Evolutionary conservation across 2,797 vertebrate species (phyloP), one percentile per base, ranked within the genome.

Genomic region (Sebastiscus tertius): DNA sequence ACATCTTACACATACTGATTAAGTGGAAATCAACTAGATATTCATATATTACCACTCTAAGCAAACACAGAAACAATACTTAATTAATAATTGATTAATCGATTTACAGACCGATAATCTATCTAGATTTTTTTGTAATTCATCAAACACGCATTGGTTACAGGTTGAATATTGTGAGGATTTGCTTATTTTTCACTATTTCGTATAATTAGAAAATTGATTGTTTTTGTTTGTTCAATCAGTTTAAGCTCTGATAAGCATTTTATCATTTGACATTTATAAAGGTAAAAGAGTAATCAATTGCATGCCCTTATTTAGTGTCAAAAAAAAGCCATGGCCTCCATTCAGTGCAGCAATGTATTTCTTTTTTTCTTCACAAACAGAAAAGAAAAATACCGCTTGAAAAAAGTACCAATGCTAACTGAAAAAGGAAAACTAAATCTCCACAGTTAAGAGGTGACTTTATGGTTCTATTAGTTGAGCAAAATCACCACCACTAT

Each of bases 1-100:
- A 58, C 63, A 31, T 61, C 64, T 3, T 36, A 56, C 79, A 81
- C 66, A 73, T 56, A 49, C 29, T 67, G 34, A 70, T 72, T 16
- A 52, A 46, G 16, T 24, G 36, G 27, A 52, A 72, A 66, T 66
- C 20, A n/a, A 27, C 24, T 24, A 2, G 0, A 31, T n/a, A 42
- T 49, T 68, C 10, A 58, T 58, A 46, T 22, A 39, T 9, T 6
- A 33, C 18, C 13, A 29, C 26, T 11, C 26, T 11, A 24, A 56
- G 31, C 24, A 31, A 61, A 66, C 20, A 22, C 33, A 26, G 46
- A 36, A 75, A 75, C 13, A 24, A 24, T 18, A 33, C 4, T 2
- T 9, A n/a, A 33, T 11, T 64, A 4, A 24, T n/a, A 1, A 4
- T 13, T 4, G 0, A 20, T 39, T 27, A 14, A 12, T 39, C n/a